Evolutionary conservation across 2,113 vertebrate genomes (phyloP).

Genomic region (Sula dactylatra): DNA sequence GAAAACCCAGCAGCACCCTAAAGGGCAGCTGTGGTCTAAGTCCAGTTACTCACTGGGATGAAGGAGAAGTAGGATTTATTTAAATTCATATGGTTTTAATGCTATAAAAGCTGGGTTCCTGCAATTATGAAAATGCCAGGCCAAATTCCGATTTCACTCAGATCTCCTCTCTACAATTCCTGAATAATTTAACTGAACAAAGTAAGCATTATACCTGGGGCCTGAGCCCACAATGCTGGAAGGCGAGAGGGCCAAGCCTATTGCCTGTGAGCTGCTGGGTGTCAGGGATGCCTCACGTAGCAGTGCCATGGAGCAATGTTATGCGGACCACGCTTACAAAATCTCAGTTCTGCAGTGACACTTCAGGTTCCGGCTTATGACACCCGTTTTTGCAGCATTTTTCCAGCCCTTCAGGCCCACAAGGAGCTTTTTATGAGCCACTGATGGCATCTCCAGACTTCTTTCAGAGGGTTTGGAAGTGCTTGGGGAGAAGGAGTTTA

Average conservation of each 20-base stretch:
- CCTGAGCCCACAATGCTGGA: neutral
- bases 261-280: neutral
- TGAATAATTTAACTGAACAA: slow-evolving; percentile 28
- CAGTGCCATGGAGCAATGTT: rapidly evolving
- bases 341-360: neutral
- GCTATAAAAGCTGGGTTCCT: slow-evolving; percentile 15
- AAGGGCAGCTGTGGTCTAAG: neutral
- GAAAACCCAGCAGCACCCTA: neutral
- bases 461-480: neutral
- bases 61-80: slow-evolving; percentile 6
- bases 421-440: neutral
- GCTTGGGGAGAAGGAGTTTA: neutral
- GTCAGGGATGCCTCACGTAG: neutral
- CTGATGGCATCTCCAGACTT: neutral
- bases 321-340: neutral
- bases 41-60: neutral
- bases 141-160: neutral
- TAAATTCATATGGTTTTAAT: slow-evolving; percentile 10
- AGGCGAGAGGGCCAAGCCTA: neutral
- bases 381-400: neutral
- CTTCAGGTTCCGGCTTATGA: neutral
- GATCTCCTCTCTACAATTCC: neutral
- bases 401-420: neutral
- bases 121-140: slow-evolving; percentile 49
- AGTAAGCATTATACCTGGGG: slow-evolving; percentile 13